Conservation (phyloP, 2,888 invertebrate genomes). For the Dorcus hopei region DNA sequence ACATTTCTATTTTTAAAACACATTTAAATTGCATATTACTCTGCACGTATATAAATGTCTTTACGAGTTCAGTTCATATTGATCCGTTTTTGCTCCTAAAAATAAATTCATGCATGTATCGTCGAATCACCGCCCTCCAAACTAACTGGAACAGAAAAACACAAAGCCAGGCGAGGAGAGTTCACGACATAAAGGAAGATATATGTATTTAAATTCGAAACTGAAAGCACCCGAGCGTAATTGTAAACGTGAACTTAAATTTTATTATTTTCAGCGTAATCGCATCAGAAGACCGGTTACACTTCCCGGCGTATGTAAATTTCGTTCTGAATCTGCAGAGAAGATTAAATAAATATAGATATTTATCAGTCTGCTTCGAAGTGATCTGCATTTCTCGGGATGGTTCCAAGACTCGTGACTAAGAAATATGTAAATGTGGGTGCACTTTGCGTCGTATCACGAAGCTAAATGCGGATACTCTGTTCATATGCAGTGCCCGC, state of each 20-base stretch:
- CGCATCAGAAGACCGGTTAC: constrained; percentile 1
- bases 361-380: constrained; percentile 1
- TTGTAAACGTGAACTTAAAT: not conserved
- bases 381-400: not conserved
- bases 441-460: not conserved
- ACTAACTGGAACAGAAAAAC: too few species aligned
- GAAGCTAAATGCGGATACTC: not conserved
- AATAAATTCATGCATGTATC: too few species aligned
- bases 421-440: not conserved
- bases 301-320: not conserved
- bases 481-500: too few species aligned
- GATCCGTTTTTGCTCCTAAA: too few species aligned
- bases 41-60: too few species aligned
- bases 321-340: not conserved
- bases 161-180: too few species aligned
- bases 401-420: not conserved
- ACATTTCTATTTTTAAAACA: too few species aligned
- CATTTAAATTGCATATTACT: too few species aligned
- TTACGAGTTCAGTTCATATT: too few species aligned
- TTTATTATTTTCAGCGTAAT: not conserved
- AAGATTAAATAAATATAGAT: constrained; percentile 3
- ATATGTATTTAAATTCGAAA: not conserved
- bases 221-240: constrained; percentile 1
- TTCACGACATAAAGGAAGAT: not conserved
- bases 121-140: too few species aligned